phyloP scores from a whole-genome alignment of 2,113 vertebrate species.

The Origma solitaria region DNA sequence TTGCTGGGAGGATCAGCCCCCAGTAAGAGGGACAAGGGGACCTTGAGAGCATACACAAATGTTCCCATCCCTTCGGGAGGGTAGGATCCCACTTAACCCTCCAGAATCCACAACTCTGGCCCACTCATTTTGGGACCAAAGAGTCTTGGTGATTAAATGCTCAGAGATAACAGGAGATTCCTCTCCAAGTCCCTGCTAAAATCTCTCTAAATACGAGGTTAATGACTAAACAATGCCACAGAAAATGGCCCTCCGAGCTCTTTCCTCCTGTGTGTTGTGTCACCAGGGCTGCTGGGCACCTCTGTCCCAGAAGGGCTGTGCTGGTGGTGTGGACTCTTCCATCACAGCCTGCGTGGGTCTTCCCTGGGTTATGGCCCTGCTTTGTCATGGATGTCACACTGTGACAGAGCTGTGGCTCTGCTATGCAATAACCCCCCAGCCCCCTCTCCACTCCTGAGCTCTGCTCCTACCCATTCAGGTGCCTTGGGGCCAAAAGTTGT shows the following conservation, averaged over 20 bases:
- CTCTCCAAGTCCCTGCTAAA: neutral
- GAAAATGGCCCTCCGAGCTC: neutral
- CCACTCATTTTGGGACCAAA: neutral
- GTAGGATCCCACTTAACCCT: neutral
- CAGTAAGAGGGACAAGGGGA: neutral
- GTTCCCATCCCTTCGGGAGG: neutral
- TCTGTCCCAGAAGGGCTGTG: neutral
- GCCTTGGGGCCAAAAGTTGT: rapidly evolving
- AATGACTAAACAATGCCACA: neutral
- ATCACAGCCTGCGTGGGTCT: neutral
- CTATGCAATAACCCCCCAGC: neutral
- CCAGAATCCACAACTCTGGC: neutral
- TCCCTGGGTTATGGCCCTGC: neutral
- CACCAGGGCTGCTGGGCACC: rapidly evolving
- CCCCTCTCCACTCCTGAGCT: neutral
- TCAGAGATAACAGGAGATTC: neutral
- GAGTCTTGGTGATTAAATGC: neutral
- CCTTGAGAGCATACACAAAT: neutral
- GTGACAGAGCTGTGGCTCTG: neutral
- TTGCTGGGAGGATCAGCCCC: neutral
- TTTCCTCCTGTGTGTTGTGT: neutral
- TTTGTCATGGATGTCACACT: rapidly evolving
- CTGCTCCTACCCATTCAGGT: neutral
- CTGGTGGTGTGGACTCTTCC: neutral
- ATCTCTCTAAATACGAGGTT: neutral